Evolutionary conservation across 2,888 invertebrate genomes (phyloP), one percentile per base, ranked within the genome.

Genomic region (Platerodrilus igneus): DNA sequence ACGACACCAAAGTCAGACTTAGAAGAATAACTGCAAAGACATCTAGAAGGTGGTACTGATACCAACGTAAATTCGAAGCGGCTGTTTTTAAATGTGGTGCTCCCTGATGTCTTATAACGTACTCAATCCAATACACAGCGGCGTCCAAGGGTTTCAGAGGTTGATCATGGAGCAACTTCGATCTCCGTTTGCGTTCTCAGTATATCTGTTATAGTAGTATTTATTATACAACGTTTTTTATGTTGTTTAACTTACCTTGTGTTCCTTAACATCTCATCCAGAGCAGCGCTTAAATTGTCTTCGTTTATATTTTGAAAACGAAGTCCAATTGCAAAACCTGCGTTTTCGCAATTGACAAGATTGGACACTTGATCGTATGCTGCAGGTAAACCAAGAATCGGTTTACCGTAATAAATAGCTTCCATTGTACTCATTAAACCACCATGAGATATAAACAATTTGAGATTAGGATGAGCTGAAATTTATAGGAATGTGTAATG

Each of bases 361-460:
- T 74, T 71, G n/a, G 65, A 57, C 33, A 64, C 60, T 50, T 75
- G 74, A 42, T 75, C 74, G 11, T 66, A 65, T 17, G 68, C 63
- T 23, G 74, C 60, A 26, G 75, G 74, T 47, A 75, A 67, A 23
- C 70, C 70, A 35, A 75, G 55, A 27, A 75, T 59, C 5, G 73
- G 71, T 21, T 68, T 71, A 9, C 63, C 64, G 22, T 66, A 66
- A 35, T 68, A 66, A 14, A 75, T 64, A 0, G 76, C 68, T 57
- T 79, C 79, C 41, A 72, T 72, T 7, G 71, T 63, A 44, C 76
- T 74, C 51, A 77, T 68, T 22, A 75, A 61, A 0, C 78, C 79
- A 15, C 76, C 78, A 52, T 77, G 74, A n/a, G 75, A 75, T 40
- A 79, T 72, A 50, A 79, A 78, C 1, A 74, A 54, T 42, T 68